Evolutionary conservation across 2,113 vertebrate species (phyloP).

Genomic region (Apus apus): DNA sequence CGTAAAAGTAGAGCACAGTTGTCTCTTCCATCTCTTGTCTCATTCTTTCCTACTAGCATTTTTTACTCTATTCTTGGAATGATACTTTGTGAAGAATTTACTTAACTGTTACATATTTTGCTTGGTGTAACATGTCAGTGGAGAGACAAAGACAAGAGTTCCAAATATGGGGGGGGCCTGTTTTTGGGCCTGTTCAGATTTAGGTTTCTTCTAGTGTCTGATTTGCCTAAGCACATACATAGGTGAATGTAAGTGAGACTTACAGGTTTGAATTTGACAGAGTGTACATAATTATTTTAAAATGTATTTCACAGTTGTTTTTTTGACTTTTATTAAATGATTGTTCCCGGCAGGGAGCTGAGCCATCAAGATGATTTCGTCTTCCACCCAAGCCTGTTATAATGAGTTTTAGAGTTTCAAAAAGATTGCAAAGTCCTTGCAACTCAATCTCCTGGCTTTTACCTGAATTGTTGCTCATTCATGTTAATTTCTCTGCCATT

Average conservation of each 20-base stretch:
- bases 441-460: background rate
- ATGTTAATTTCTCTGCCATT: background rate
- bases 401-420: background rate
- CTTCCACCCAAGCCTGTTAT: background rate
- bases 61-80: background rate
- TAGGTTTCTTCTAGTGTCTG: background rate
- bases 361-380: background rate
- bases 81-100: background rate
- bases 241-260: background rate
- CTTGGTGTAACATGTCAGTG: rapidly evolving
- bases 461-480: background rate
- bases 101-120: background rate
- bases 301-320: background rate
- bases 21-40: background rate
- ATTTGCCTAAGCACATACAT: background rate
- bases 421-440: background rate
- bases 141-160: background rate
- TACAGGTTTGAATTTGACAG: background rate
- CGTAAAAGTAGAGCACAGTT: background rate
- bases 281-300: background rate
- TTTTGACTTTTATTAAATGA: background rate
- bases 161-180: too few relatives aligned
- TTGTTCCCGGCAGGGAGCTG: background rate
- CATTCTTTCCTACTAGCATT: background rate
- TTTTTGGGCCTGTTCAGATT: rapidly evolving